Evolutionary conservation across 2,113 vertebrate genomes (phyloP).

Genomic region (Camelus bactrianus): DNA sequence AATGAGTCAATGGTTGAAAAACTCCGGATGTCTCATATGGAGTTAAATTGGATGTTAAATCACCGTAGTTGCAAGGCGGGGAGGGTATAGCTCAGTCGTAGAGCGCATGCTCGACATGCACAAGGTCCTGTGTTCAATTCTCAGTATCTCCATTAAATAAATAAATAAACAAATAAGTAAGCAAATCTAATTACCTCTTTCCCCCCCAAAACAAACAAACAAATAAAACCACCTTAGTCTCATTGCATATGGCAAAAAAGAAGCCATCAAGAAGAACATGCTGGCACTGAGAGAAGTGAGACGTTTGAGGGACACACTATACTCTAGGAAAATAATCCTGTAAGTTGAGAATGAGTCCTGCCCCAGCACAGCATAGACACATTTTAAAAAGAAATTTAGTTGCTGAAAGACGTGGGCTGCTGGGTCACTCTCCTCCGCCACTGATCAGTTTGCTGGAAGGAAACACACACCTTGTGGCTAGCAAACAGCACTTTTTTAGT

Average conservation of each 20-base stretch:
- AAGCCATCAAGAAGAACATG: not conserved
- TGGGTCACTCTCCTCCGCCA: not conserved
- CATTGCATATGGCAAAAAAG: not conserved
- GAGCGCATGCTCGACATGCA: too few relatives aligned
- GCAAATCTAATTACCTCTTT: too few relatives aligned
- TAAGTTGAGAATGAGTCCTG: constrained; percentile 38
- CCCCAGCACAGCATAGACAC: not conserved
- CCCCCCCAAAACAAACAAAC: too few relatives aligned
- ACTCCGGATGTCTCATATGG: constrained; percentile 20
- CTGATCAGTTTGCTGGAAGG: not conserved
- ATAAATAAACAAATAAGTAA: too few relatives aligned
- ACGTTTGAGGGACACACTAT: not conserved
- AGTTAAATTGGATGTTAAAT: not conserved
- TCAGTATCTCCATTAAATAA: too few relatives aligned
- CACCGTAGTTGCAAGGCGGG: not conserved
- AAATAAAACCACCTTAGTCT: not conserved
- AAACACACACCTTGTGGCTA: not conserved
- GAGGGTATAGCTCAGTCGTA: too few relatives aligned
- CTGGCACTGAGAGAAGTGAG: not conserved
- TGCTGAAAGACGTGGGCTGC: constrained; percentile 68
- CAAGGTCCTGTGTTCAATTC: too few relatives aligned
- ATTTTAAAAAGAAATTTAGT: constrained; percentile 72
- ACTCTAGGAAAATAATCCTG: constrained; percentile 56
- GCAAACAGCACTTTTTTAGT: not conserved
- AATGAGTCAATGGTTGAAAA: constrained; percentile 73